Evolutionary conservation across 2,113 vertebrate species (phyloP), one percentile per base, ranked within the genome.

Genomic region (Petromus typicus): DNA sequence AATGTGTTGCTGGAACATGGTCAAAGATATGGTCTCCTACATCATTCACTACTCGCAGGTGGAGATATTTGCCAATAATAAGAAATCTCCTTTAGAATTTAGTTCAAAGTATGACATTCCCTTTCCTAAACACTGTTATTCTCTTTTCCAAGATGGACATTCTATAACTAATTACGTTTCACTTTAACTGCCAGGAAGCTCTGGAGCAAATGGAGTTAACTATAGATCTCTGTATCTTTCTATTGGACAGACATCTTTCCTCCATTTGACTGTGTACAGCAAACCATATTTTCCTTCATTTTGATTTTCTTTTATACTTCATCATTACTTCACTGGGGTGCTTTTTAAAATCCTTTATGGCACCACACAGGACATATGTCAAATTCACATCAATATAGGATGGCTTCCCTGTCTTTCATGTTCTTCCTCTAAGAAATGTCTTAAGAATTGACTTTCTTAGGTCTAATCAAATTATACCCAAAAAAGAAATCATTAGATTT

Each of bases 141-240:
- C 43, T 7, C 54, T 73, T 93, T 84, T 81, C 25, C 61, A 66
- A 96, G 80, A 69, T 45, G 48, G 22, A 56, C 64, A 86, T 67
- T 86, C n/a, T 93, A 54, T 69, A 86, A 73, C 56, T 95, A 89
- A 86, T 57, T 76, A 90, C 79, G 90, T 90, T 96, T 54, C 48
- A 67, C 51, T 67, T 79, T 86, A 86, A 56, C 22, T 80, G 51
- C 59, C 37, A 82, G 23, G n/a, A 88, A 80, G 30, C 64, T 85
- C 88, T 43, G 45, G 93, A 56, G 23, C 64, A 88, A 87, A 92
- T 43, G 37, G 40, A 56, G 18, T n/a, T 91, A 63, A 76, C 17
- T 48, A 34, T n/a, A 54, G 8, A 30, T 84, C 61, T 61, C 45
- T 20, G 1, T 8, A 7, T 45, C 69, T 61, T 75, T 86, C n/a